A percentile compares a stretch with the other conserved stretches of the same genome.
These are phyloP conservation scores for Lobophora halterata DNA, from an alignment of 2,888 invertebrate species.

Conservation along the genomic window DNA sequence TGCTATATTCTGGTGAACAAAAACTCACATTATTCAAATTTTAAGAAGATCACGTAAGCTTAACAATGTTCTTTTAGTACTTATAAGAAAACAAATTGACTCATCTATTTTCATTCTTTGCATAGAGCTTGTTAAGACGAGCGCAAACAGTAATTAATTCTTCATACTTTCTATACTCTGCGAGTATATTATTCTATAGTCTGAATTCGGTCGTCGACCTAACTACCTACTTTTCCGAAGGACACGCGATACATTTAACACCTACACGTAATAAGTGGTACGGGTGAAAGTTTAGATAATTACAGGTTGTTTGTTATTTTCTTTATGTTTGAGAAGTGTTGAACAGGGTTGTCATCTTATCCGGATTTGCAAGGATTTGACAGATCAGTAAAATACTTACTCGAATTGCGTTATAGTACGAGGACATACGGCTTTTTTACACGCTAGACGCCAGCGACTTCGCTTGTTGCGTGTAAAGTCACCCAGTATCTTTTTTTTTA, in stretches of 20 bases:
- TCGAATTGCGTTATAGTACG: too few relatives aligned
- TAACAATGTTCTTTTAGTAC: too few relatives aligned
- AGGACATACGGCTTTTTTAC: too few relatives aligned
- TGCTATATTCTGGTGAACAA: too few relatives aligned
- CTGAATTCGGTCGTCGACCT: constrained; percentile 56
- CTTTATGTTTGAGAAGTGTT: background rate
- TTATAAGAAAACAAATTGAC: background rate
- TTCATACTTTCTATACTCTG: constrained; percentile 65
- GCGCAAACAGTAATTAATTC: constrained; percentile 66
- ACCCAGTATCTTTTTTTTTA: too few relatives aligned
- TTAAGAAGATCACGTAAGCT: too few relatives aligned
- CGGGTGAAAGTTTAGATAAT: constrained; percentile 21
- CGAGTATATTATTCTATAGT: constrained; percentile 39
- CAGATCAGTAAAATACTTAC: too few relatives aligned
- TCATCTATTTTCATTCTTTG: constrained; percentile 9
- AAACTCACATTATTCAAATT: too few relatives aligned
- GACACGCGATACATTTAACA: constrained; percentile 39
- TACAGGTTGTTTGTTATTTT: constrained; percentile 2
- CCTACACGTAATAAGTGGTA: constrained; percentile 32
- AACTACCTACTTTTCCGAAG: constrained; percentile 60
- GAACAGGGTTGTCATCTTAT: too few relatives aligned
- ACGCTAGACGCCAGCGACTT: too few relatives aligned
- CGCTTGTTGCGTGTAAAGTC: too few relatives aligned
- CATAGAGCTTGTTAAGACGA: constrained; percentile 41
- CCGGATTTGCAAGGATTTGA: too few relatives aligned